phyloP scores from a whole-genome alignment of 1,140 invertebrate species.

The Ridgeia piscesae region DNA sequence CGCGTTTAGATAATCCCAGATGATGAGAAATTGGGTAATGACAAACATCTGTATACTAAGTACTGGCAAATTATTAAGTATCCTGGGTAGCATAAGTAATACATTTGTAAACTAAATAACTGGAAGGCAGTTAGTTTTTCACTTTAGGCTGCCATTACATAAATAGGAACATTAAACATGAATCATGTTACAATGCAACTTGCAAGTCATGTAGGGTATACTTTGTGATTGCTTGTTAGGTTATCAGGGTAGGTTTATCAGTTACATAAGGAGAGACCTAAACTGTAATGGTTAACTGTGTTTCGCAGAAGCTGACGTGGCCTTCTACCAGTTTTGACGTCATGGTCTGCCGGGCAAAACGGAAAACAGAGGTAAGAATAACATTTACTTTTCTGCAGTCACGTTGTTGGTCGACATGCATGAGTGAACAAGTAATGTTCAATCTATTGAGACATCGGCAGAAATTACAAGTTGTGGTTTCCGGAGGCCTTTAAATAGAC shows the following conservation, averaged over 20 bases:
- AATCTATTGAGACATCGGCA: background rate
- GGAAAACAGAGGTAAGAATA: background rate
- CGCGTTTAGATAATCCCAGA: too few relatives aligned
- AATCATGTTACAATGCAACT: background rate
- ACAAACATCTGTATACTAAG: background rate
- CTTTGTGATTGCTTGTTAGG: background rate
- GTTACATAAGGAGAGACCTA: background rate
- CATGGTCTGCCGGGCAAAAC: background rate
- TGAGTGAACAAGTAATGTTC: background rate
- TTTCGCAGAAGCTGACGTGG: background rate
- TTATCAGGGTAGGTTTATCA: background rate
- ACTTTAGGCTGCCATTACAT: background rate
- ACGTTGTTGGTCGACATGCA: background rate
- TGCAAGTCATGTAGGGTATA: background rate
- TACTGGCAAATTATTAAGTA: too few relatives aligned
- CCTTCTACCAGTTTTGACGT: background rate
- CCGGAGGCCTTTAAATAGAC: background rate
- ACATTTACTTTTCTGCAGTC: background rate
- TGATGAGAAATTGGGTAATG: background rate
- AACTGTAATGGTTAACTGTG: background rate
- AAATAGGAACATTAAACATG: background rate
- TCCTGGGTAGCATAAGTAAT: background rate
- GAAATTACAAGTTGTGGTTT: background rate
- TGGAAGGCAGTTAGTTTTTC: background rate
- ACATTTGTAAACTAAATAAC: background rate